These are phyloP conservation scores for Zelostemma sp. DNA, from an alignment of 1,140 invertebrate genomes.

Conservation along the genomic window DNA sequence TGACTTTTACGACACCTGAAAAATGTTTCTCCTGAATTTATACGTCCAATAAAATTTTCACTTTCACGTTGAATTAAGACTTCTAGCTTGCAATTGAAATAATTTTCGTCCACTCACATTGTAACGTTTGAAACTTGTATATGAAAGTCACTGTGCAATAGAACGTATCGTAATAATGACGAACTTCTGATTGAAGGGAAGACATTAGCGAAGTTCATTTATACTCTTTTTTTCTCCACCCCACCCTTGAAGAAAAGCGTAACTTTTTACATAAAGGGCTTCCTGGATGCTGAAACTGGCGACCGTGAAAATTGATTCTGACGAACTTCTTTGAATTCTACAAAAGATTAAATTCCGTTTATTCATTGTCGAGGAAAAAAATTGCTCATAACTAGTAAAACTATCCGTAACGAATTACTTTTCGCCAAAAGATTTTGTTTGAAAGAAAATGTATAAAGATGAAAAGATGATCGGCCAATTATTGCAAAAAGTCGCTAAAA, in stretches of 20 bases:
- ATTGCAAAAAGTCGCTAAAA: no score
- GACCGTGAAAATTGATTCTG: neutral
- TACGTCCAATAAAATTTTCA: neutral
- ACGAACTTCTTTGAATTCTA: neutral
- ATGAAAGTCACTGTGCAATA: neutral
- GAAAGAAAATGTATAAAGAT: no score
- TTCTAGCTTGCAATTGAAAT: neutral
- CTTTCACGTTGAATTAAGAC: neutral
- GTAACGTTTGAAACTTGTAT: neutral
- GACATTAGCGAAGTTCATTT: neutral
- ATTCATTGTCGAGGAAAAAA: neutral
- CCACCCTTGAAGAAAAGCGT: neutral
- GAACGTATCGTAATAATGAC: neutral
- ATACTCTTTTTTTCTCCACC: conserved; percentile 1
- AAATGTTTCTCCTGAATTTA: conserved; percentile 1
- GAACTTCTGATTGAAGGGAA: neutral
- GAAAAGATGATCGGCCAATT: no score
- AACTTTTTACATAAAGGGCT: neutral
- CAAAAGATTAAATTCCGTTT: neutral
- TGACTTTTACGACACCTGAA: conserved; percentile 34
- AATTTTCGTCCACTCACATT: neutral
- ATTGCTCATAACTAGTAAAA: neutral
- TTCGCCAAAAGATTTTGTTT: no score
- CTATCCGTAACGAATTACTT: no score
- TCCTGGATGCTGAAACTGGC: neutral